phyloP scores from a whole-genome alignment of 2,888 invertebrate species.

The Oligia latruncula region DNA sequence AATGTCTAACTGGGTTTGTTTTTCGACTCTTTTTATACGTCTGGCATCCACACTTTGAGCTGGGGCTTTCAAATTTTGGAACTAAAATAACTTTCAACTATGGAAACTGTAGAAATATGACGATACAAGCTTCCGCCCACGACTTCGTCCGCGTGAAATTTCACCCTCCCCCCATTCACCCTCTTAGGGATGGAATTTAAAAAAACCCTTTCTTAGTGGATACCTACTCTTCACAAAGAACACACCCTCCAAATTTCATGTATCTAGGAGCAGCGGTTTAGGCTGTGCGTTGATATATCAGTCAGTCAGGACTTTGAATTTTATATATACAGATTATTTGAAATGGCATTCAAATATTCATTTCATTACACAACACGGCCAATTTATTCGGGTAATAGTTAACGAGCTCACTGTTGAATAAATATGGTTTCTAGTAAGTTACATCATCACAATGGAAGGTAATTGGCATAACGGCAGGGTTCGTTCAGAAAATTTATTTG shows the following conservation, averaged over 20 bases:
- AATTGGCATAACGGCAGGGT: conserved; percentile 52
- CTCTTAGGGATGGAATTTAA: no score
- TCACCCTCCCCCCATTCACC: no score
- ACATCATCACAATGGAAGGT: conserved; percentile 59
- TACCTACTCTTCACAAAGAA: no score
- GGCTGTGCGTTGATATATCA: no score
- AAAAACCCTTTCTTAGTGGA: no score
- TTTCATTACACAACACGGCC: conserved; percentile 3
- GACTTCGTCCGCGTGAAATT: no score
- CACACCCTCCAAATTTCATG: no score
- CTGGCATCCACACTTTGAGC: conserved; percentile 12
- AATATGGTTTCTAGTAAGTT: conserved; percentile 52
- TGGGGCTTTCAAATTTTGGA: not conserved
- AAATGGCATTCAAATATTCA: not conserved
- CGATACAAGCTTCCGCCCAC: no score
- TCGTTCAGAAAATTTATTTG: conserved; percentile 46
- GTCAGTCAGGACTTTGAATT: no score
- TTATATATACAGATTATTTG: no score
- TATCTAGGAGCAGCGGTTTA: no score
- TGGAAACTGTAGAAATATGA: not conserved
- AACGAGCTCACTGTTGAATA: conserved; percentile 46
- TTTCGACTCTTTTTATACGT: not conserved
- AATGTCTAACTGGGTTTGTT: conserved; percentile 13
- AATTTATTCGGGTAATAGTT: conserved; percentile 16
- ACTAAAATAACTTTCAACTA: not conserved